Evolutionary conservation across 2,113 vertebrate species (phyloP).

Genomic region (Jacana jacana): DNA sequence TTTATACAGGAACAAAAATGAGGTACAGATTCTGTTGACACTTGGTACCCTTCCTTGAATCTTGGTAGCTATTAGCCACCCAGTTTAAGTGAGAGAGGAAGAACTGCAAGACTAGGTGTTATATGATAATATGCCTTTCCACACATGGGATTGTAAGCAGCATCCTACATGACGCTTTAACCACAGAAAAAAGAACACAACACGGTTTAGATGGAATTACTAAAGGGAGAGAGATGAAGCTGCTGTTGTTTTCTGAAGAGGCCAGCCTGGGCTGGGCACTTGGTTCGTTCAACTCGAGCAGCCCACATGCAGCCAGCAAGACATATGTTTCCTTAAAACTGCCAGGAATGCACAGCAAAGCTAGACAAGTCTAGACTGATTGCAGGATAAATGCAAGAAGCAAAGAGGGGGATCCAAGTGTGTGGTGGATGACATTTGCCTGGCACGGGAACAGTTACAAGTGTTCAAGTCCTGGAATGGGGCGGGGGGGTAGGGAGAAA

Average conservation of each 20-base stretch:
- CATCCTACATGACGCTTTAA: not conserved
- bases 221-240: not conserved
- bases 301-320: not conserved
- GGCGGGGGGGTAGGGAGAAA: not conserved
- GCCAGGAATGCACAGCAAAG: conserved; percentile 5
- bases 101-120: not conserved
- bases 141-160: not conserved
- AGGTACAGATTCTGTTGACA: not conserved
- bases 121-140: not conserved
- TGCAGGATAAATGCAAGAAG: not conserved
- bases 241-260: not conserved
- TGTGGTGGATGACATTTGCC: not conserved
- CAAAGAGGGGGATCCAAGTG: not conserved
- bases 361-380: conserved; percentile 32
- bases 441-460: not conserved
- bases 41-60: not conserved
- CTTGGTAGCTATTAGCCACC: not conserved
- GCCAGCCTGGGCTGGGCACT: not conserved
- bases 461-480: not conserved
- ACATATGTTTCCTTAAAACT: not conserved
- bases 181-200: not conserved
- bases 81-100: not conserved
- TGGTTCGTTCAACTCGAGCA: not conserved
- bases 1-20: not conserved
- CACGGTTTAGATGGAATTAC: not conserved